A percentile compares a stretch with the other conserved stretches of the same genome.
Evolutionary conservation across 2,888 invertebrate genomes (phyloP).

Genomic region (Rugalucina vietnamica): DNA sequence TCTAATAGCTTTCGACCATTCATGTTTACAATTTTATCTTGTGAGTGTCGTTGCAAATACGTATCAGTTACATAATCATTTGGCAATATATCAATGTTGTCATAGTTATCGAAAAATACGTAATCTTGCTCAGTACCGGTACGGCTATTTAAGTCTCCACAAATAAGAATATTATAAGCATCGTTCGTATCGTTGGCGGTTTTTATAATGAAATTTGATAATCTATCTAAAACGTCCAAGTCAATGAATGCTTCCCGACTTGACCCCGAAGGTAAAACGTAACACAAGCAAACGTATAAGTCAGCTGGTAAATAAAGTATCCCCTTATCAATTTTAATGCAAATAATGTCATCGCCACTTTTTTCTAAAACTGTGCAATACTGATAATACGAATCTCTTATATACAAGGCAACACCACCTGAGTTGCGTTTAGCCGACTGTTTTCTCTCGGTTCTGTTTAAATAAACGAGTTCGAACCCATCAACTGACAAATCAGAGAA

Average conservation of each 20-base stretch:
- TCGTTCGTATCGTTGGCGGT: not conserved
- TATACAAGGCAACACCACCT: not conserved
- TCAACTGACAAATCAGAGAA: not conserved
- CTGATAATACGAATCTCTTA: not conserved
- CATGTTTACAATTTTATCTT: conserved; percentile 7
- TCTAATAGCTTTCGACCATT: not conserved
- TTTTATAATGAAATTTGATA: not conserved
- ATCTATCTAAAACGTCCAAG: not conserved
- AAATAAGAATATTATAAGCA: not conserved
- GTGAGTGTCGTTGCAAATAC: conserved; percentile 1
- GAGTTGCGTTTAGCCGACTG: not conserved
- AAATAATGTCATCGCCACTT: not conserved
- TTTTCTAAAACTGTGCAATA: not conserved
- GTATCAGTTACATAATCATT: not conserved
- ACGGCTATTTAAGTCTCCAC: not conserved
- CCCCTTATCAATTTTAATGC: not conserved
- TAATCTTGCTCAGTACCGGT: not conserved
- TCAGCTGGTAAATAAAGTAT: not conserved
- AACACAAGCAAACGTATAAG: not conserved
- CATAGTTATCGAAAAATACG: not conserved
- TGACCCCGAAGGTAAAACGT: not conserved
- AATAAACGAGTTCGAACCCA: not conserved
- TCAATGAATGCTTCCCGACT: not conserved
- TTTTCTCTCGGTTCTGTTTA: not conserved
- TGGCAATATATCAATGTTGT: not conserved